These are phyloP conservation scores for Pseudococcus longispinus DNA, from an alignment of 2,888 invertebrate species.

Conservation along the genomic window DNA sequence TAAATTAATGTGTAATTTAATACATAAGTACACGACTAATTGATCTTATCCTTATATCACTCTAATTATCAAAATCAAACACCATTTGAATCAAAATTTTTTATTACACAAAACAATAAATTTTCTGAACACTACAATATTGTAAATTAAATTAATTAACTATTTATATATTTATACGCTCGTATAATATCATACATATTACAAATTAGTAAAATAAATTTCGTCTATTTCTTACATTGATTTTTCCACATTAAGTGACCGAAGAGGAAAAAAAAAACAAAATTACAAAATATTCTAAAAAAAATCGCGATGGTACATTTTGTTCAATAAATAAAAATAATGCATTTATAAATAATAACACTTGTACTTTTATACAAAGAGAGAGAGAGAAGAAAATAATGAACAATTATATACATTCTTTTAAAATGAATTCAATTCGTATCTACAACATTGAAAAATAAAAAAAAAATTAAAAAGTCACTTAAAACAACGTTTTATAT, in stretches of 20 bases:
- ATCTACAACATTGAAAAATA: constrained; percentile 39
- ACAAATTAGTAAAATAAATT: constrained; percentile 55
- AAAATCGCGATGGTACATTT: constrained; percentile 54
- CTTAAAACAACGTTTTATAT: constrained; percentile 35
- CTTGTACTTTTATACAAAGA: constrained; percentile 50
- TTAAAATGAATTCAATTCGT: constrained; percentile 40
- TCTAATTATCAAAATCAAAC: not conserved
- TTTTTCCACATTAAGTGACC: constrained; percentile 50
- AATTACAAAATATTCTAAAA: constrained; percentile 49
- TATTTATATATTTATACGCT: constrained; percentile 56
- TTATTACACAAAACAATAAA: constrained; percentile 57
- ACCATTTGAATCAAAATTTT: constrained; percentile 49
- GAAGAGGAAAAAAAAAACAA: constrained; percentile 45
- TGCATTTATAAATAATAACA: constrained; percentile 53
- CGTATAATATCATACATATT: constrained; percentile 51
- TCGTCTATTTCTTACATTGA: constrained; percentile 50
- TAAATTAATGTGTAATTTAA: too few species aligned
- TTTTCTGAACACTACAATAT: constrained; percentile 56
- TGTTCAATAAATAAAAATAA: constrained; percentile 56
- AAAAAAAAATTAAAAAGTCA: constrained; percentile 37
- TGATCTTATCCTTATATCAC: too few species aligned
- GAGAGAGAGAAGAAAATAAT: constrained; percentile 11
- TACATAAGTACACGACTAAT: too few species aligned
- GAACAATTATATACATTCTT: constrained; percentile 43
- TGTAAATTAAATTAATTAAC: constrained; percentile 52